A percentile compares a stretch with the other conserved stretches of the same genome.
These are phyloP conservation scores for Catharus ustulatus DNA, from an alignment of 2,797 vertebrate species.

Conservation along the genomic window DNA sequence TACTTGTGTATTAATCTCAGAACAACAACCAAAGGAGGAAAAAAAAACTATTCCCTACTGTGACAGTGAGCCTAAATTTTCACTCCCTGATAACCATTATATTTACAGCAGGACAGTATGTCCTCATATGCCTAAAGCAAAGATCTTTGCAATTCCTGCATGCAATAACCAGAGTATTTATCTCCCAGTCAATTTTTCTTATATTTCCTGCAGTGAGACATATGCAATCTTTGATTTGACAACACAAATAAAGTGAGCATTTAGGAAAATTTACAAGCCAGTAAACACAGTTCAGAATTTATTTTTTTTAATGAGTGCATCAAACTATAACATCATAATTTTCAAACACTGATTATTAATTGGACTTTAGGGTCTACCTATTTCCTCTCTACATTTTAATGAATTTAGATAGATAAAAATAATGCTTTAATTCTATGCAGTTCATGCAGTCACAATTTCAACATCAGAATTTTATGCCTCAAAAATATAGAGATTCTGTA, in stretches of 20 bases:
- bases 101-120: neutral
- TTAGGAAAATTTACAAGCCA: neutral
- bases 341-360: neutral
- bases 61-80: neutral
- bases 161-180: neutral
- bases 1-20: neutral
- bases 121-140: neutral
- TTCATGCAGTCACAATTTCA: neutral
- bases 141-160: neutral
- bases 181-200: neutral
- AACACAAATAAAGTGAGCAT: neutral
- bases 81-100: neutral
- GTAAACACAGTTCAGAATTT: neutral
- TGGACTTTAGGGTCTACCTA: neutral
- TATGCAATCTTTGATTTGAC: neutral
- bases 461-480: neutral
- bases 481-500: neutral
- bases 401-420: neutral
- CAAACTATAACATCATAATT: neutral
- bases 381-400: neutral
- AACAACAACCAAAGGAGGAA: neutral
- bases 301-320: neutral
- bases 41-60: neutral
- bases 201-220: neutral
- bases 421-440: neutral